Evolutionary conservation across 2,888 invertebrate genomes (phyloP), one percentile per base, ranked within the genome.

Genomic region (Eristalis tenax): DNA sequence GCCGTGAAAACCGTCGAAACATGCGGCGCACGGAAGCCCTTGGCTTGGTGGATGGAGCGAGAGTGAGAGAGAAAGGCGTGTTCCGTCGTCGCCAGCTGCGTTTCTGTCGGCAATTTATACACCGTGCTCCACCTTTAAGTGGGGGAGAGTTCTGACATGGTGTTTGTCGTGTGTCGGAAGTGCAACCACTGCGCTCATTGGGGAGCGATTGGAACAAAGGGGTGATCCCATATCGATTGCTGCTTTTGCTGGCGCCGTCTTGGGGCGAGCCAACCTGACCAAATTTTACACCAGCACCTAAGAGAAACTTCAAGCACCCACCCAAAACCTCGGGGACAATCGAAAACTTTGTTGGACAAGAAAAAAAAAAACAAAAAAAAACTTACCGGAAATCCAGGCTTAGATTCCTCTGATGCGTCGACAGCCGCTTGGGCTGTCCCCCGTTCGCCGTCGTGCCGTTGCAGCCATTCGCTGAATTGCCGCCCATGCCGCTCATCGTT

Each of bases 321-420:
- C 35, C 11, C 11, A 13, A n/a, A 11, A 50, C 1, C 18, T n/a
- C 6, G 50, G 50, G 4, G 50, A 1, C 18, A 2, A 11, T 59
- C 59, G 6, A n/a, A 63, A 50, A 50, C 43, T 6, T 15, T 18
- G 5, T 43, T 3, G 8, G 18, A 32, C 50, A 11, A 23, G 4
- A 26, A 0, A 28, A 73, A 63, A 18, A 50, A 40, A 4, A 43
- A 43, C 32, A 43, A 69, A 56, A 76, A 73, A 81, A 4, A 26
- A 90, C 92, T 92, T 88, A 97, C 97, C 97, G 96, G 93, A 97
- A 97, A 93, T 97, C 97, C 93, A 97, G 94, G 92, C 97, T 97
- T 91, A 97, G 95, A 94, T 98, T 97, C 92, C 97, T 95, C 93
- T 97, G 97, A 94, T 98, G 97, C 74, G 94, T 93, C 84, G 94